A percentile compares a stretch with the other conserved stretches of the same genome.
Evolutionary conservation across 2,888 invertebrate species (phyloP).

Genomic region (Hermaeophaga mercurialis): DNA sequence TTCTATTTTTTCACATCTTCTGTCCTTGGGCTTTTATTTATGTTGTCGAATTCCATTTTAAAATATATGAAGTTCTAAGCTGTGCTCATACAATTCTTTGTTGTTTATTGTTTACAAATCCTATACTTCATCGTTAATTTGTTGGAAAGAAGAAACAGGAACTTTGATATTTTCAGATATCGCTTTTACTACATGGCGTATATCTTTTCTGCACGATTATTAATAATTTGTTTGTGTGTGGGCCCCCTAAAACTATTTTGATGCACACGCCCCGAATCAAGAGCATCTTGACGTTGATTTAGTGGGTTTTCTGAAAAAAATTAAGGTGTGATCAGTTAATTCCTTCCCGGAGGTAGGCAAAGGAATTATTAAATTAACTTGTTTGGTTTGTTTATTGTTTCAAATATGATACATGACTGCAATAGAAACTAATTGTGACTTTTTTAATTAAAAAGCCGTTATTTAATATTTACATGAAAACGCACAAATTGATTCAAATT

Average conservation of each 20-base stretch:
- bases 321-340: conserved; percentile 12
- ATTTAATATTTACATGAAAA: too few relatives aligned
- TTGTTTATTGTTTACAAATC: too few relatives aligned
- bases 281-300: conserved; percentile 14
- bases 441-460: conserved; percentile 1
- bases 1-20: too few relatives aligned
- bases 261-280: conserved; percentile 39
- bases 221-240: conserved; percentile 50
- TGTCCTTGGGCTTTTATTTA: too few relatives aligned
- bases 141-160: not conserved
- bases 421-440: not conserved
- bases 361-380: conserved; percentile 9
- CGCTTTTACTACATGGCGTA: not conserved
- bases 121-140: too few relatives aligned
- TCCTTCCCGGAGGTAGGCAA: not conserved
- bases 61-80: too few relatives aligned
- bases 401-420: not conserved
- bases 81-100: too few relatives aligned
- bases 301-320: not conserved
- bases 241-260: conserved; percentile 32
- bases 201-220: conserved; percentile 14
- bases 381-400: conserved; percentile 9
- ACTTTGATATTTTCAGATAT: not conserved
- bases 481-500: too few relatives aligned
- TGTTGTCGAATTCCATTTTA: too few relatives aligned